A percentile compares a stretch with the other conserved stretches of the same genome.
Conservation (phyloP, 1,140 invertebrate species). For the Euschistus heros region DNA sequence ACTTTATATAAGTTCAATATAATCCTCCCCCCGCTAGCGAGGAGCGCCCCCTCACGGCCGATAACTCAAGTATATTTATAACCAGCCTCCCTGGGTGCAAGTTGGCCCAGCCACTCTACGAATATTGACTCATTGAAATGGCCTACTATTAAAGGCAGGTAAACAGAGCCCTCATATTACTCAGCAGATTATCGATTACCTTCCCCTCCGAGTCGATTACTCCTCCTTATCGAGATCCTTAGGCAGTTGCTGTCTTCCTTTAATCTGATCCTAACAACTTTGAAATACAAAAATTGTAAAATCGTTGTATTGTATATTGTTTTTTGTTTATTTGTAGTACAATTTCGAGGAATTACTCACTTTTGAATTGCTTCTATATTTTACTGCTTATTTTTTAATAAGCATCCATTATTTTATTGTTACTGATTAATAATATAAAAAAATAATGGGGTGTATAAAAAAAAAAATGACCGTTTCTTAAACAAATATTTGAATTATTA, state of each 20-base stretch:
- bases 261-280: background rate
- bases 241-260: background rate
- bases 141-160: background rate
- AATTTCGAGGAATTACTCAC: too few species aligned
- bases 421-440: too few species aligned
- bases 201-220: background rate
- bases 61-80: slow-evolving; percentile 10
- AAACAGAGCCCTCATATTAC: background rate
- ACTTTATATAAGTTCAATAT: slow-evolving; percentile 24
- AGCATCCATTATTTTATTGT: too few species aligned
- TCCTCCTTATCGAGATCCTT: too few species aligned
- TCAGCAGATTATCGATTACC: background rate
- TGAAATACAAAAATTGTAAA: background rate
- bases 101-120: background rate
- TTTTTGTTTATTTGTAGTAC: too few species aligned
- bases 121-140: slow-evolving; percentile 7
- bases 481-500: too few species aligned
- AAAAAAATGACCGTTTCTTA: too few species aligned
- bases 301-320: too few species aligned
- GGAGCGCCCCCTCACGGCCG: background rate
- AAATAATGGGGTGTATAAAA: too few species aligned
- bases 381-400: too few species aligned
- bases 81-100: background rate
- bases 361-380: too few species aligned
- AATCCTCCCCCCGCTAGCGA: background rate